Conservation (phyloP, 1,140 invertebrate species). For the Mycetomoellerius zeteki region DNA sequence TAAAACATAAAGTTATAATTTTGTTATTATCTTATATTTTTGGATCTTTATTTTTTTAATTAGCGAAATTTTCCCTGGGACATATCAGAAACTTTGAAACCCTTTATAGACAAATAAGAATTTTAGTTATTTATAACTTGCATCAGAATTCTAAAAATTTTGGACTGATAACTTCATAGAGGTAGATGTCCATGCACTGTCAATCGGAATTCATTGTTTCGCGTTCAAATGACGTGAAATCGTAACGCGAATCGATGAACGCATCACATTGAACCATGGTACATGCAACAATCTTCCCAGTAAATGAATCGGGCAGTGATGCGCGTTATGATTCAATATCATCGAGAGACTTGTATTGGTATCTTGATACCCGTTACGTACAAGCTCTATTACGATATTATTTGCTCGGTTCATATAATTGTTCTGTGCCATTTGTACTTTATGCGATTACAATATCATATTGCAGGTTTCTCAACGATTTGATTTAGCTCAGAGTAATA, state of each 20-base stretch:
- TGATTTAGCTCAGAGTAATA: not conserved
- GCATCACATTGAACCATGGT: not conserved
- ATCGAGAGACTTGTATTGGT: slow-evolving; percentile 13
- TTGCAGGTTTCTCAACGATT: slow-evolving; percentile 14
- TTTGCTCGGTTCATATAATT: not conserved
- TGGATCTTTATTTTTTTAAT: not conserved
- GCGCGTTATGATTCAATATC: slow-evolving; percentile 25
- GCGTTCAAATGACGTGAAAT: slow-evolving; percentile 35
- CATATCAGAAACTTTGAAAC: not conserved
- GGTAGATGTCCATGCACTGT: slow-evolving; percentile 19
- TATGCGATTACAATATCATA: slow-evolving; percentile 1
- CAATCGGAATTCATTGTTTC: slow-evolving; percentile 26
- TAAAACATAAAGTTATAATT: not conserved
- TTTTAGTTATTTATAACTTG: not conserved
- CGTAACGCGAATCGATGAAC: slow-evolving; percentile 47
- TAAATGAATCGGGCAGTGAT: slow-evolving; percentile 23
- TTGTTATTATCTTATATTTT: not conserved
- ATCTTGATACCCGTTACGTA: slow-evolving; percentile 29
- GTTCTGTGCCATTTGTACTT: not conserved
- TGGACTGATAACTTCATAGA: not conserved
- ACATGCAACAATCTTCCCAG: slow-evolving; percentile 3
- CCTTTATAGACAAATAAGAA: not conserved
- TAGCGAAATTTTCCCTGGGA: not conserved
- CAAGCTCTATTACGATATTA: slow-evolving; percentile 6
- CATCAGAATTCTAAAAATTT: slow-evolving; percentile 4